These are phyloP conservation scores for Sebastes umbrosus DNA, from an alignment of 2,797 vertebrate species.

Conservation along the genomic window DNA sequence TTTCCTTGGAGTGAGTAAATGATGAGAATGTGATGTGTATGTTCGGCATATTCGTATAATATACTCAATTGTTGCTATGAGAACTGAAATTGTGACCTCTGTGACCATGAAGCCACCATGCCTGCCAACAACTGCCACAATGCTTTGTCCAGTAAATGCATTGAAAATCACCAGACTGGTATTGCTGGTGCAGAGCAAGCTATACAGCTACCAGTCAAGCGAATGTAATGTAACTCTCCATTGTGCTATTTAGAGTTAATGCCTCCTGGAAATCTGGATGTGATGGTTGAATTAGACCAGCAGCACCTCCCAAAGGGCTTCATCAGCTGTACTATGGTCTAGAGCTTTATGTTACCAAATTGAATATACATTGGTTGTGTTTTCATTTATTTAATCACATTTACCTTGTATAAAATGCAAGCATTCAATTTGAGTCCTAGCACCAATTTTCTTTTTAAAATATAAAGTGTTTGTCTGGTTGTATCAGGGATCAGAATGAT, in stretches of 20 bases:
- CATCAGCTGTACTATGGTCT: neutral
- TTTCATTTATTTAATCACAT: neutral
- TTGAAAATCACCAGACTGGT: neutral
- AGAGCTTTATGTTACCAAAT: neutral
- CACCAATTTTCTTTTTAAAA: neutral
- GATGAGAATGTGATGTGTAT: neutral
- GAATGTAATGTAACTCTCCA: neutral
- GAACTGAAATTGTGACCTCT: neutral
- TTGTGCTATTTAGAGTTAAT: conserved; percentile 13
- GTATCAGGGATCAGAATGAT: neutral
- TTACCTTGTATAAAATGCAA: neutral
- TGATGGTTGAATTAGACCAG: conserved; percentile 1
- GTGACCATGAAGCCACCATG: neutral
- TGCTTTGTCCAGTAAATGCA: neutral
- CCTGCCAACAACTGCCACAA: neutral
- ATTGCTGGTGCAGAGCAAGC: neutral
- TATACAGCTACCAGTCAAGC: neutral
- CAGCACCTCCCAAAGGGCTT: neutral
- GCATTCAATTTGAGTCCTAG: neutral
- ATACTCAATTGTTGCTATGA: neutral
- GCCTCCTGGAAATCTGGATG: neutral
- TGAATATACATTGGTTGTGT: neutral
- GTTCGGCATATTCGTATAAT: neutral
- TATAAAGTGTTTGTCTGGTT: neutral
- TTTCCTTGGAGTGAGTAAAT: neutral